Base-by-base conservation (phyloP, 2,797 vertebrate genomes). In the Australoheros facetus region DNA sequence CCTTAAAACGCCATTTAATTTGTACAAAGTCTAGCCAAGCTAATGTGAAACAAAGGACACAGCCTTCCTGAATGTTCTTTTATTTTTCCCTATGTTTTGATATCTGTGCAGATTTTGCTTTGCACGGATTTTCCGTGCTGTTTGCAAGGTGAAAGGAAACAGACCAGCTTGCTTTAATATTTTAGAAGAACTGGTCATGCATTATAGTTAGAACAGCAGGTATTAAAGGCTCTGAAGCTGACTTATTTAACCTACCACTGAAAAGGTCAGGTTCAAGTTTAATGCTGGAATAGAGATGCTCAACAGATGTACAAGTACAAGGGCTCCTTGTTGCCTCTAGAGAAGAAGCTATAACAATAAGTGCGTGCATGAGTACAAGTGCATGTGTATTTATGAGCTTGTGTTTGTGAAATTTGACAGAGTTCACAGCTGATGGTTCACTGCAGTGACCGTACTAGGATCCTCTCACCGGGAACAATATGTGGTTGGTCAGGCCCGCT, bases 261-360 rank as follows among this genome's bases (percentile, higher is more conserved):
- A 51, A 78, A 69, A 85, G 86, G 86, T 91, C 91, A 88, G 37
- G 91, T 81, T 90, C 85, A 91, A 87, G 88, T 94, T 89, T 85
- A 87, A 78, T 84, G 78, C 64, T 87, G 11, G 48, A 87, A 79
- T 73, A 75, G 70, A 84, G 71, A 75, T 71, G 73, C 73, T 75
- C 72, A 45, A 57, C 64, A 85, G 78, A 72, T 82, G 73, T 42
- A 45, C 62, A 42, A 81, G 72, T 53, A 42, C 66, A 37, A 80
- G 71, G 72, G 77, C 72, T 83, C 71, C 48, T 55, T 26, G 42
- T 78, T 45, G 45, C 57, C 42, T 78, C 56, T 53, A 55, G 71
- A 78, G 62, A 57, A 16, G 57, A 82, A 71, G 14, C 39, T 55
- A 54, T 16, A 85, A 85, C 77, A 85, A 82, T 74, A 56, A 59